A percentile compares a stretch with the other conserved stretches of the same genome.
phyloP scores from a whole-genome alignment of 2,888 invertebrate genomes.

The Kuschelorhynchus macadamiae region DNA sequence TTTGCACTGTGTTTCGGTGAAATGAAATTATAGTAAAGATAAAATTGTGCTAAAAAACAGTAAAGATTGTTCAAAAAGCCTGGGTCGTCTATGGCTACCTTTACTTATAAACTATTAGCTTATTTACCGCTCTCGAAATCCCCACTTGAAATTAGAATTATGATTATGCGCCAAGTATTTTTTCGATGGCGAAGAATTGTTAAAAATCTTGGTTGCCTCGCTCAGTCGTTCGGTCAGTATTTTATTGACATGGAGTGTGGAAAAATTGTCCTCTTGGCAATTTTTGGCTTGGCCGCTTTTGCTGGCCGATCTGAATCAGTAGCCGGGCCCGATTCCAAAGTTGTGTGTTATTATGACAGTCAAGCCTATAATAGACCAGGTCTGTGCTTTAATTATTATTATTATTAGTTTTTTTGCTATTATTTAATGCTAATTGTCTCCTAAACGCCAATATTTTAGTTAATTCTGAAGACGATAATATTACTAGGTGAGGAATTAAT shows the following conservation, averaged over 20 bases:
- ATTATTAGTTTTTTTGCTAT: background rate
- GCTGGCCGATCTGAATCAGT: constrained; percentile 45
- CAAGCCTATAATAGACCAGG: constrained; percentile 78
- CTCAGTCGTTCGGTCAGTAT: constrained; percentile 31
- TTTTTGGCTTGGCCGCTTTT: constrained; percentile 60
- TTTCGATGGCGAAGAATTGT: constrained; percentile 2
- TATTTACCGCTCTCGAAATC: constrained; percentile 28
- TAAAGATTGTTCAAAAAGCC: too few species aligned
- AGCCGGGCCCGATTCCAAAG: constrained; percentile 72
- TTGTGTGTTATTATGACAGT: constrained; percentile 82
- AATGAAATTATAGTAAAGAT: too few species aligned
- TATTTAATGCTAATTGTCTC: background rate
- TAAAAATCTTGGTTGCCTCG: constrained; percentile 5
- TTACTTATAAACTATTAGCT: constrained; percentile 13
- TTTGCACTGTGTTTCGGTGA: too few species aligned
- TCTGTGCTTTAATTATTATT: constrained; percentile 66
- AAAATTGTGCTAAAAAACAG: too few species aligned
- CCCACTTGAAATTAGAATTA: constrained; percentile 25
- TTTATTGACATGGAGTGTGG: constrained; percentile 48
- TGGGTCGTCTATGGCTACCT: constrained; percentile 17
- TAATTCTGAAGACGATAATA: too few species aligned
- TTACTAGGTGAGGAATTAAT: too few species aligned
- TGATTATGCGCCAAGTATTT: constrained; percentile 23
- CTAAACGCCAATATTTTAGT: too few species aligned
- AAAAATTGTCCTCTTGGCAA: constrained; percentile 53